These are phyloP conservation scores for Parus major DNA, from an alignment of 2,113 vertebrate species.

Conservation along the genomic window DNA sequence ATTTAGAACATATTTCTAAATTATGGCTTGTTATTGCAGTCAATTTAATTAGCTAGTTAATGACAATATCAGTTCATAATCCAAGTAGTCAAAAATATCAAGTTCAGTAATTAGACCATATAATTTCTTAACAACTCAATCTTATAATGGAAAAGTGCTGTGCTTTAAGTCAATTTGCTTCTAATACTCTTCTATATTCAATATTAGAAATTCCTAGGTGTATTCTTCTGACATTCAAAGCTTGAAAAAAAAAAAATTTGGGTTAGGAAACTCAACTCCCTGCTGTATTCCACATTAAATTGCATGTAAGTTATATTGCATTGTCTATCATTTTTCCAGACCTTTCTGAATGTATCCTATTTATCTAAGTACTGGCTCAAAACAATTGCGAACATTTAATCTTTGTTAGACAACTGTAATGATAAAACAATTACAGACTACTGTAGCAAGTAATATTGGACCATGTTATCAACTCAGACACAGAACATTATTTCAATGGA, in stretches of 20 bases:
- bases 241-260: constrained; percentile 50
- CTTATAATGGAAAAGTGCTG: constrained; percentile 61
- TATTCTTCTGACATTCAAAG: constrained; percentile 70
- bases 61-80: constrained; percentile 77
- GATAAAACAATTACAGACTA: constrained; percentile 61
- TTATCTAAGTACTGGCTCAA: constrained; percentile 46
- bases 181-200: constrained; percentile 57
- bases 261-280: constrained; percentile 51
- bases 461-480: constrained; percentile 21
- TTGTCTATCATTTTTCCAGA: constrained; percentile 34
- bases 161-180: constrained; percentile 64
- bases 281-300: constrained; percentile 44
- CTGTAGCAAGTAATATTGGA: constrained; percentile 46
- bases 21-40: constrained; percentile 71
- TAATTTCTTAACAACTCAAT: constrained; percentile 75
- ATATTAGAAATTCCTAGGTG: constrained; percentile 68
- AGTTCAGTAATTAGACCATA: constrained; percentile 73
- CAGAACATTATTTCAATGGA: constrained; percentile 16
- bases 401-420: constrained; percentile 51
- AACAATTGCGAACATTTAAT: constrained; percentile 48
- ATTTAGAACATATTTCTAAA: constrained; percentile 76
- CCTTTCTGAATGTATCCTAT: neutral
- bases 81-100: constrained; percentile 76
- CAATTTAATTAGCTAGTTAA: constrained; percentile 77
- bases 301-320: constrained; percentile 28